Base-by-base conservation (phyloP, 2,113 vertebrate species). In the Scolopax mira region DNA sequence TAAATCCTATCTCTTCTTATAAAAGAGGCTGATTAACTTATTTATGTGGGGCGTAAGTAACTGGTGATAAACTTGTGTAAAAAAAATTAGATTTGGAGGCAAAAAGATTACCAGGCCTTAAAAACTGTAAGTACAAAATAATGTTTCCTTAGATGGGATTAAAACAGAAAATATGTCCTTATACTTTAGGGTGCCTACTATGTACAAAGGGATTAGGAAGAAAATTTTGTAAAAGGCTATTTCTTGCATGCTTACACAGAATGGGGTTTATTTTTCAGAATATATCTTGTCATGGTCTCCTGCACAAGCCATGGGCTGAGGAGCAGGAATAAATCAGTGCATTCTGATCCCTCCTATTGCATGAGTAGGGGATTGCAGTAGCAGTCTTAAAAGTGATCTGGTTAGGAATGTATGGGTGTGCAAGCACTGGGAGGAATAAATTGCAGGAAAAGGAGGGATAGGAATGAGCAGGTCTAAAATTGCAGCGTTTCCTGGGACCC, bases 31-130 rank as follows among this genome's bases (percentile, higher is more conserved):
- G 48, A 90, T 90, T 88, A 85, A 88, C 22, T 82, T 93, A 67
- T 58, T 90, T 94, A 12, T 71, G 24, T 41, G 21, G 86, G 33
- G 30, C 60, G 51, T 86, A 86, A 83, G 21, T 74, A 86, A 84
- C 28, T 65, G 44, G 28, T 37, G 89, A 73, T 80, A 88, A 94
- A 87, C 22, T 39, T 52, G 21, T n/a, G 17, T 39, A 86, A 77
- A 30, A 77, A 28, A 80, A 69, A 65, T 4, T 17, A 60, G 39
- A 71, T 89, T 88, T 93, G 31, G 33, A 82, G 55, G n/a, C 65
- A 73, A 75, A 89, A 94, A 67, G 89, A 84, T 90, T 93, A 93
- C 51, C 25, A 70, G 54, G 37, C 25, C 21, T 84, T 84, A 86
- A 85, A 79, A 90, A 66, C 3, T 28, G 0, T 80, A 83, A 93